Evolutionary conservation across 2,888 invertebrate species (phyloP).

Genomic region (Caenorhabditis becei): DNA sequence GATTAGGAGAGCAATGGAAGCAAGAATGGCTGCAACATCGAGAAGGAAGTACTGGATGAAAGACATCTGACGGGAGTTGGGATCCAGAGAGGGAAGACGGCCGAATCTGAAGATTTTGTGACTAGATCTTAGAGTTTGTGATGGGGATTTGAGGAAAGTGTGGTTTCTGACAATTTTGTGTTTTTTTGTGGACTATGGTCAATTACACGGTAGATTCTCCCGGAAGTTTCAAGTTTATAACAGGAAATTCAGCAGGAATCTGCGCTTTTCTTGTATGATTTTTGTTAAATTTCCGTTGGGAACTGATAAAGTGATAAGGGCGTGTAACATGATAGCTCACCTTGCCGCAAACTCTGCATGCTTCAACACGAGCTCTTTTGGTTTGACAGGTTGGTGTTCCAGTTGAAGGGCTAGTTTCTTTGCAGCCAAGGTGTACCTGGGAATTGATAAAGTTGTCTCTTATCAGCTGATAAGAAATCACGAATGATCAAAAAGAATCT

Average conservation of each 20-base stretch:
- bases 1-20: background rate
- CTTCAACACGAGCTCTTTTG: slow-evolving; percentile 44
- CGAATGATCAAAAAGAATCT: slow-evolving; percentile 55
- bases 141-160: no score
- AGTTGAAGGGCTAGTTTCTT: slow-evolving; percentile 30
- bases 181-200: no score
- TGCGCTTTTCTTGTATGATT: no score
- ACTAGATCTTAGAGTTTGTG: no score
- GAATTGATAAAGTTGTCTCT: background rate
- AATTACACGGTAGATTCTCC: no score
- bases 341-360: slow-evolving; percentile 62
- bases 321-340: no score
- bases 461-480: background rate
- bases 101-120: no score
- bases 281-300: no score
- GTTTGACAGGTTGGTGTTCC: slow-evolving; percentile 44
- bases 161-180: no score
- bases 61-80: slow-evolving; percentile 38
- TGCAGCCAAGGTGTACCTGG: slow-evolving; percentile 21
- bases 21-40: slow-evolving; percentile 36
- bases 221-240: no score
- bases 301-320: no score
- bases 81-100: slow-evolving; percentile 45
- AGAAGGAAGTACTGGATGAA: slow-evolving; percentile 51
- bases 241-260: no score